phyloP scores from a whole-genome alignment of 2,888 invertebrate genomes.

The Gasteruption jaculator region DNA sequence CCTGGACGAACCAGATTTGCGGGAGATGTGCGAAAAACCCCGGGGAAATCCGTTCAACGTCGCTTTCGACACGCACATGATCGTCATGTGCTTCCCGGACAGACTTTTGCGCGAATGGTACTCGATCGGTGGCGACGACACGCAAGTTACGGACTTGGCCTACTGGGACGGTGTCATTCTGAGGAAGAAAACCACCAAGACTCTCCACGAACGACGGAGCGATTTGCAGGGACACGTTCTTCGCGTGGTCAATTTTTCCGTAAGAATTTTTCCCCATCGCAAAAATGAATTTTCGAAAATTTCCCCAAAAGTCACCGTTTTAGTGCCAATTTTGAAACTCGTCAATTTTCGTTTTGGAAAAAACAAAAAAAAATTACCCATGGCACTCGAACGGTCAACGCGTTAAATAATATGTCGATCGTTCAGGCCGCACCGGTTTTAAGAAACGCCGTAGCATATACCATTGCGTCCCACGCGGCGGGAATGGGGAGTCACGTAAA shows the following conservation, averaged over 20 bases:
- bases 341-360: too few relatives aligned
- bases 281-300: background rate
- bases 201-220: constrained; percentile 29
- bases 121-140: constrained; percentile 24
- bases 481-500: background rate
- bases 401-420: too few relatives aligned
- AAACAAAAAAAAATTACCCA: too few relatives aligned
- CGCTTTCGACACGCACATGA: constrained; percentile 32
- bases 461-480: background rate
- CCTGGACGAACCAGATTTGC: constrained; percentile 15
- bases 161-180: constrained; percentile 27
- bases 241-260: constrained; percentile 28
- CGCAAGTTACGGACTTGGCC: constrained; percentile 25
- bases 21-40: constrained; percentile 24
- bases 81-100: constrained; percentile 30
- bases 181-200: constrained; percentile 11
- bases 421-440: too few relatives aligned
- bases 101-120: constrained; percentile 35
- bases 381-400: too few relatives aligned
- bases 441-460: too few relatives aligned
- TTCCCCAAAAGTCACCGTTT: too few relatives aligned
- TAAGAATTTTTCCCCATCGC: too few relatives aligned
- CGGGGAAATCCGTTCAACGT: constrained; percentile 29
- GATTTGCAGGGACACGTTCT: constrained; percentile 28
- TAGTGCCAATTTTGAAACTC: too few relatives aligned